A percentile compares a stretch with the other conserved stretches of the same genome.
These are phyloP conservation scores for Hippasteria phrygiana DNA, from an alignment of 53 echinoderm and acorn worm genomes.

Conservation along the genomic window DNA sequence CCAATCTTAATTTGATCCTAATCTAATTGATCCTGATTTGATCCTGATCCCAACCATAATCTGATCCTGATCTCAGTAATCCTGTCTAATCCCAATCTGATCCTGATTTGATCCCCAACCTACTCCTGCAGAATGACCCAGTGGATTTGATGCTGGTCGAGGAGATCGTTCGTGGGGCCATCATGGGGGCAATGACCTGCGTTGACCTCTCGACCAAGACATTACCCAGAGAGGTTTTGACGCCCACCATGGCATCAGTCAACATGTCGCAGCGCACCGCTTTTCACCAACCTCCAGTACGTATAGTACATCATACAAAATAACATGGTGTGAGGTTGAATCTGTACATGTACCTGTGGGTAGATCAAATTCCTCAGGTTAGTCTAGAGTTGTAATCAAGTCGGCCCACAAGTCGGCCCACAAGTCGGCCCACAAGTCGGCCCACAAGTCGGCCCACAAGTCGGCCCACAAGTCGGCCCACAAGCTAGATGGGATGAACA, in stretches of 20 bases:
- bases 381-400: too few species aligned
- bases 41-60: too few species aligned
- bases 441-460: too few species aligned
- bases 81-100: too few species aligned
- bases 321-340: too few species aligned
- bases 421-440: too few species aligned
- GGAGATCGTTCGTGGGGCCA: slow-evolving; percentile 90
- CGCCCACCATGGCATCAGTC: slow-evolving; percentile 61
- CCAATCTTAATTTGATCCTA: too few species aligned
- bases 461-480: too few species aligned
- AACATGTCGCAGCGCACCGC: slow-evolving; percentile 34
- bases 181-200: slow-evolving; percentile 89
- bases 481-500: too few species aligned
- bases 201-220: slow-evolving; percentile 82
- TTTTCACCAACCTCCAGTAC: slow-evolving; percentile 58
- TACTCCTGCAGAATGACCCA: slow-evolving; percentile 73
- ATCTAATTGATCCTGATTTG: too few species aligned
- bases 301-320: slow-evolving; percentile 8
- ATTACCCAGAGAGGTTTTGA: slow-evolving; percentile 83
- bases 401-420: too few species aligned
- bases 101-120: neutral
- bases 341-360: neutral
- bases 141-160: slow-evolving; percentile 94
- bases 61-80: too few species aligned
- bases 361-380: neutral